Evolutionary conservation across 1,140 invertebrate species (phyloP).

Genomic region (Hetaerina americana): DNA sequence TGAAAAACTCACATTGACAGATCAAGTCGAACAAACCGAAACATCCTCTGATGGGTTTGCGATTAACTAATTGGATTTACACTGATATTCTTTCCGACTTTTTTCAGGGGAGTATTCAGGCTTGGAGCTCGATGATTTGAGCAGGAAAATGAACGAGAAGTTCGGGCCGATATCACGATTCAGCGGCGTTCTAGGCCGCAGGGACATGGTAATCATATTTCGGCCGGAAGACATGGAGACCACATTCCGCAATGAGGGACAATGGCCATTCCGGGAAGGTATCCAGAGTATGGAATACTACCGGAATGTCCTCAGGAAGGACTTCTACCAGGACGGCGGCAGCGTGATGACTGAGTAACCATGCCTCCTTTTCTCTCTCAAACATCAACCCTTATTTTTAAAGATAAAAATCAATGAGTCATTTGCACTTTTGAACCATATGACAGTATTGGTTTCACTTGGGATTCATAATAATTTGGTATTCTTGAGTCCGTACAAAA

Average conservation of each 20-base stretch:
- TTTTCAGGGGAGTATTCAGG: too few relatives aligned
- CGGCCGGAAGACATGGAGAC: constrained; percentile 20
- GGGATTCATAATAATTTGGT: neutral
- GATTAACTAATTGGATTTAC: too few relatives aligned
- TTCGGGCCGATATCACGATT: constrained; percentile 1
- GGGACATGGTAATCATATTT: constrained; percentile 21
- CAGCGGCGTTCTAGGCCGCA: neutral
- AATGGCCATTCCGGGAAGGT: constrained; percentile 3
- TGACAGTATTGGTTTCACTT: neutral
- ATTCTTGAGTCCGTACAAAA: constrained; percentile 22
- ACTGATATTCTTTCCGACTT: too few relatives aligned
- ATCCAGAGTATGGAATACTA: neutral
- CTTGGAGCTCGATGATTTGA: too few relatives aligned
- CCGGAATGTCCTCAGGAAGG: neutral
- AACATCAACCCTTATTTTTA: too few relatives aligned
- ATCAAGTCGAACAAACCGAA: too few relatives aligned
- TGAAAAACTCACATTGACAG: too few relatives aligned
- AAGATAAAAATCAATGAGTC: too few relatives aligned
- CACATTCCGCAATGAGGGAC: constrained; percentile 9
- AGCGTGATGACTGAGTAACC: constrained; percentile 70
- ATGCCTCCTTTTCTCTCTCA: too few relatives aligned
- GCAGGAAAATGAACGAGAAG: neutral
- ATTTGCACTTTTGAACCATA: too few relatives aligned
- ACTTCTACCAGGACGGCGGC: constrained; percentile 45
- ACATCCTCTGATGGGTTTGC: too few relatives aligned